phyloP scores from a whole-genome alignment of 2,888 invertebrate genomes.

The Dicyrtomina minuta region DNA sequence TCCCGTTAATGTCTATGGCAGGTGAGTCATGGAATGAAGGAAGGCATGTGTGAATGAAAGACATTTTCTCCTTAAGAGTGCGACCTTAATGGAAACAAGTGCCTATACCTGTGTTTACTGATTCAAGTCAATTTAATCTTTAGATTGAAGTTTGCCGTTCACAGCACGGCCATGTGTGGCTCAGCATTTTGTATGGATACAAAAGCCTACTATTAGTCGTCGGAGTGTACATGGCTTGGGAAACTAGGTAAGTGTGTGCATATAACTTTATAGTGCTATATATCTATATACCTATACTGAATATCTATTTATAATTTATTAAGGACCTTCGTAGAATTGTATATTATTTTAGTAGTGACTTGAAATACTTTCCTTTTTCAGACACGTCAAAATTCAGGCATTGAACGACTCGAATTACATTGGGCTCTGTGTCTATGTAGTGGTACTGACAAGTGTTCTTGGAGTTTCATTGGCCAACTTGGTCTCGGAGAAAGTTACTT shows the following conservation, averaged over 20 bases:
- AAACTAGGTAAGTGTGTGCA: constrained; percentile 68
- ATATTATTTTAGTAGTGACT: background rate
- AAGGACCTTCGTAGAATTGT: too few relatives aligned
- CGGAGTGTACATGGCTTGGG: constrained; percentile 95
- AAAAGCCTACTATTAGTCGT: constrained; percentile 84
- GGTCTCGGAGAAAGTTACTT: constrained; percentile 75
- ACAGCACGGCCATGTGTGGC: constrained; percentile 83
- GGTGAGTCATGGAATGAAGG: too few relatives aligned
- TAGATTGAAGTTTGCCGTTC: constrained; percentile 88
- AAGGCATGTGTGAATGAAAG: too few relatives aligned
- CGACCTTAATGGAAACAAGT: too few relatives aligned
- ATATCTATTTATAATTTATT: too few relatives aligned
- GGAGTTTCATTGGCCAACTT: constrained; percentile 87
- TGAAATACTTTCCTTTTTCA: constrained; percentile 43
- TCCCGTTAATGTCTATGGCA: too few relatives aligned
- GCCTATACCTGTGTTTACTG: too few relatives aligned
- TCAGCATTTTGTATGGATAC: constrained; percentile 85
- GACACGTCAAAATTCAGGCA: constrained; percentile 86
- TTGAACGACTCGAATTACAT: constrained; percentile 92
- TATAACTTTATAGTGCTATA: too few relatives aligned
- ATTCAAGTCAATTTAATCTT: background rate
- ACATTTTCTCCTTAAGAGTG: too few relatives aligned
- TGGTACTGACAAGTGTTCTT: constrained; percentile 82
- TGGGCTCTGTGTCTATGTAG: constrained; percentile 87
- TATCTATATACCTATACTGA: too few relatives aligned